Evolutionary conservation across 1,140 invertebrate species (phyloP).

Genomic region (Metaphire vulgaris): DNA sequence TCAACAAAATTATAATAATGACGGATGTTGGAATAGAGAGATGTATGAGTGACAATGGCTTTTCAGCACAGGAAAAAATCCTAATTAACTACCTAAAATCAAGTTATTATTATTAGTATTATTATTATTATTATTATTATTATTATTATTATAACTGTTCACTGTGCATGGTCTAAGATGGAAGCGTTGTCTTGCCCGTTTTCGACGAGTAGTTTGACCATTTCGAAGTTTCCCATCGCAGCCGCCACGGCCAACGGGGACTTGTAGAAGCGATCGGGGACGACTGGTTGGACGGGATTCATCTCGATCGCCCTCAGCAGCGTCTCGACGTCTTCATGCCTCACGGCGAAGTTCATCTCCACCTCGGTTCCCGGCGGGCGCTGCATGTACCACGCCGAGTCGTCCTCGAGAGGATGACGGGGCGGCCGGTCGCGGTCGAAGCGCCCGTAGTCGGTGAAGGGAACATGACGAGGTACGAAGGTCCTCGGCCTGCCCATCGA

Average conservation of each 20-base stretch:
- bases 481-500: constrained; percentile 45
- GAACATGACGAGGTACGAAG: constrained; percentile 45
- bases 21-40: too few relatives aligned
- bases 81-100: too few relatives aligned
- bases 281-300: neutral
- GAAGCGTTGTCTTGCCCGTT: constrained; percentile 50
- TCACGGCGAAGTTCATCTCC: constrained; percentile 50
- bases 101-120: too few relatives aligned
- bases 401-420: constrained; percentile 48
- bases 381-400: constrained; percentile 51
- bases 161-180: too few relatives aligned
- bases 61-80: too few relatives aligned
- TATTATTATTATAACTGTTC: too few relatives aligned
- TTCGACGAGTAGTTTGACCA: constrained; percentile 48
- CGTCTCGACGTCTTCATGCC: constrained; percentile 46
- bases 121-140: too few relatives aligned
- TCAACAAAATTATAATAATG: too few relatives aligned
- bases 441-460: constrained; percentile 49
- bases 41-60: too few relatives aligned
- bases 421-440: constrained; percentile 50
- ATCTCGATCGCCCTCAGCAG: constrained; percentile 48
- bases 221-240: constrained; percentile 42
- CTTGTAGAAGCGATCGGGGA: constrained; percentile 51
- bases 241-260: constrained; percentile 52
- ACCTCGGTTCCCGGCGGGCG: constrained; percentile 47